Conservation (phyloP, 2,113 vertebrate species). For the Xerus inauris region DNA sequence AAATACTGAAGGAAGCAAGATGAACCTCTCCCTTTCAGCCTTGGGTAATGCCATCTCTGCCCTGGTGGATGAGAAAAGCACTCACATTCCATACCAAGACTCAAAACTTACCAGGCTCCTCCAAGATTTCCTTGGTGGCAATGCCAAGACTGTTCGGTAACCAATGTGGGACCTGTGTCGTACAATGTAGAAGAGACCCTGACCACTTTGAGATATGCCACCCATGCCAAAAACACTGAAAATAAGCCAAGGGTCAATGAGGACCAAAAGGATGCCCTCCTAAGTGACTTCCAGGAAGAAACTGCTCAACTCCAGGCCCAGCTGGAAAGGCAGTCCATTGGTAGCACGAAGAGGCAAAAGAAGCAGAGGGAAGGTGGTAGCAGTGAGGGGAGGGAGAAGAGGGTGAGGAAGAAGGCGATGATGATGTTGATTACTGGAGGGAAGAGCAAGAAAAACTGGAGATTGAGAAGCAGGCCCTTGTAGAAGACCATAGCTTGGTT, state of each 20-base stretch:
- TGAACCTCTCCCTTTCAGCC: conserved; percentile 98
- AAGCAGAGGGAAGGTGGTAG: conserved; percentile 89
- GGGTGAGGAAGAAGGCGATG: conserved; percentile 86
- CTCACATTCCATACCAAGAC: conserved; percentile 97
- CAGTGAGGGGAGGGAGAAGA: conserved; percentile 89
- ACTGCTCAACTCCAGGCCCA: conserved; percentile 96
- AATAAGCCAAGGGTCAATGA: conserved; percentile 98
- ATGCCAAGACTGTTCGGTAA: conserved; percentile 99
- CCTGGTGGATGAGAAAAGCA: conserved; percentile 97
- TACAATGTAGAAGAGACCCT: conserved; percentile 98
- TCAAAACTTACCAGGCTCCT: conserved; percentile 97
- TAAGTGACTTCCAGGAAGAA: conserved; percentile 97
- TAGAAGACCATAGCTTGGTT: conserved; percentile 97
- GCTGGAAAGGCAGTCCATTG: conserved; percentile 92
- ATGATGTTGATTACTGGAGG: conserved; percentile 93
- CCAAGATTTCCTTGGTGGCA: conserved; percentile 97
- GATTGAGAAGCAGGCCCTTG: conserved; percentile 94
- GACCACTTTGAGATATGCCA: conserved; percentile 96
- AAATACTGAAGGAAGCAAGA: conserved; percentile 96
- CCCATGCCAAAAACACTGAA: conserved; percentile 98
- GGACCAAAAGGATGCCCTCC: conserved; percentile 97
- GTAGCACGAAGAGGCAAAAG: conserved; percentile 90
- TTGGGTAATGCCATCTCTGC: conserved; percentile 98
- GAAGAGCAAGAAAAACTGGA: conserved; percentile 97
- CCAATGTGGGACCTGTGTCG: conserved; percentile 97